Evolutionary conservation across 2,888 invertebrate genomes (phyloP).

Genomic region (Apoderus coryli): DNA sequence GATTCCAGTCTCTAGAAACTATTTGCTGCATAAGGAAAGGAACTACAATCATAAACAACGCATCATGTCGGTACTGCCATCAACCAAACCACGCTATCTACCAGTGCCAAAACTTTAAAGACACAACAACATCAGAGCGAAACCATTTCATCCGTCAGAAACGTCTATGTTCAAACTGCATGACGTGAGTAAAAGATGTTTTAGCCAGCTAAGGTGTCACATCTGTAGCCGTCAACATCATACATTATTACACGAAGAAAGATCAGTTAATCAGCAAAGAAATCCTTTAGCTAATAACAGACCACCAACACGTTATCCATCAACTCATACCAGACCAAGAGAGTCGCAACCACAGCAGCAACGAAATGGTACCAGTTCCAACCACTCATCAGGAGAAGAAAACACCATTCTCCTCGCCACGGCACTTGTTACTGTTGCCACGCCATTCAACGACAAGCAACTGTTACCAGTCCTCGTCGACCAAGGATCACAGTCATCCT

Average conservation of each 20-base stretch:
- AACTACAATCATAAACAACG: too few relatives aligned
- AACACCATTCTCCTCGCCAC: not conserved
- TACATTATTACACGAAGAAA: not conserved
- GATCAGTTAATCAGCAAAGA: too few relatives aligned
- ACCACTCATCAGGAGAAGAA: not conserved
- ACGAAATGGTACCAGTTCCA: not conserved
- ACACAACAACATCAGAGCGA: not conserved
- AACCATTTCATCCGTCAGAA: not conserved
- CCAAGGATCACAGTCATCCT: too few relatives aligned
- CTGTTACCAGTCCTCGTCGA: too few relatives aligned
- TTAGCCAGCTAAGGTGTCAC: constrained; percentile 1
- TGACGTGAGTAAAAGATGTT: not conserved
- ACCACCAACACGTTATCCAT: too few relatives aligned
- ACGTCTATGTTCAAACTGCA: not conserved
- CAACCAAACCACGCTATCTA: too few relatives aligned
- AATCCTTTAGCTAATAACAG: too few relatives aligned
- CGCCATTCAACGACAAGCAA: not conserved
- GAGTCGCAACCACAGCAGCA: constrained; percentile 3
- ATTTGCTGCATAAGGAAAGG: too few relatives aligned
- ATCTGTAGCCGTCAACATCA: constrained; percentile 6
- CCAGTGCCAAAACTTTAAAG: too few relatives aligned
- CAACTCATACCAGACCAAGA: too few relatives aligned
- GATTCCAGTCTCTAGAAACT: too few relatives aligned
- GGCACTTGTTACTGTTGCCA: not conserved
- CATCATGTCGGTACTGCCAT: too few relatives aligned